These are phyloP conservation scores for Candidula unifasciata DNA, from an alignment of 2,888 invertebrate genomes.

Conservation along the genomic window DNA sequence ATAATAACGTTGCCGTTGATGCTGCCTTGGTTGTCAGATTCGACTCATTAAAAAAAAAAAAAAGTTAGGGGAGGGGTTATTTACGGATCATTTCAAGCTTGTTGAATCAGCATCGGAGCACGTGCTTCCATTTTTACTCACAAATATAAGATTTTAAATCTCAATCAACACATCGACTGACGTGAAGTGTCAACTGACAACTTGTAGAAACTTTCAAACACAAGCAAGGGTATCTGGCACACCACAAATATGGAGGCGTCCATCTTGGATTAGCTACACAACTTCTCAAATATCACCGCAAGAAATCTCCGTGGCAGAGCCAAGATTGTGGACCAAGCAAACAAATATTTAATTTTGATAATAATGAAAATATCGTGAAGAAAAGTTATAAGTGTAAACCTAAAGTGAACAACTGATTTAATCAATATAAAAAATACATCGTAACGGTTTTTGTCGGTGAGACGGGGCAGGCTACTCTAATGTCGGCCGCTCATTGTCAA, in stretches of 20 bases:
- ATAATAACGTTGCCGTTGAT: too few species aligned
- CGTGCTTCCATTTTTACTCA: too few species aligned
- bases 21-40: too few species aligned
- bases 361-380: not conserved
- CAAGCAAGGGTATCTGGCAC: not conserved
- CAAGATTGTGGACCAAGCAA: not conserved
- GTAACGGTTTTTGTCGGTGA: not conserved
- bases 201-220: not conserved
- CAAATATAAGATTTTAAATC: too few species aligned
- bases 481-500: constrained; percentile 15
- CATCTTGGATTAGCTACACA: constrained; percentile 9
- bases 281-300: constrained; percentile 20
- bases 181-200: too few species aligned
- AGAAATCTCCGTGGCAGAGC: not conserved
- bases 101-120: too few species aligned
- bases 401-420: not conserved
- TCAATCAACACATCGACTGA: too few species aligned
- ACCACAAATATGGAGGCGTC: not conserved
- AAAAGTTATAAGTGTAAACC: not conserved
- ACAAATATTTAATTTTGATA: not conserved
- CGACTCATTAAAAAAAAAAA: too few species aligned
- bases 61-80: too few species aligned
- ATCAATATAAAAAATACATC: not conserved
- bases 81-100: too few species aligned
- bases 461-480: constrained; percentile 38